Evolutionary conservation across 2,113 vertebrate species (phyloP).

Genomic region (Podocnemis expansa): DNA sequence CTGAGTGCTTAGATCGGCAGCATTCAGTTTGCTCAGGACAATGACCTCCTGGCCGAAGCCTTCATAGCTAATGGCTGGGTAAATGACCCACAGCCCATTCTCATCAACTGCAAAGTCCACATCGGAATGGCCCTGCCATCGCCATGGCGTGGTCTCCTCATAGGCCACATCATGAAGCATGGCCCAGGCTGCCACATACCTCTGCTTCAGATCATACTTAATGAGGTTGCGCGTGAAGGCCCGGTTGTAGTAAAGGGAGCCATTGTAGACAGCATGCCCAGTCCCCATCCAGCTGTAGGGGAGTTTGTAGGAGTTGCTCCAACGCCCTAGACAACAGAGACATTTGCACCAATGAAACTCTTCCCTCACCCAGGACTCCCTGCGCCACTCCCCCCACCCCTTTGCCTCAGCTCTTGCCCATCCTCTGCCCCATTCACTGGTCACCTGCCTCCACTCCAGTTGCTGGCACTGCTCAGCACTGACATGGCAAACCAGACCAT

Average conservation of each 20-base stretch:
- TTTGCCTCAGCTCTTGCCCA: background rate
- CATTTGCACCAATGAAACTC: background rate
- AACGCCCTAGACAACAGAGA: conserved; percentile 82
- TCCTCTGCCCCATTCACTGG: fast-evolving
- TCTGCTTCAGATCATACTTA: conserved; percentile 90
- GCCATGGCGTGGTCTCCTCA: conserved; percentile 87
- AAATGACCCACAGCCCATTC: conserved; percentile 96
- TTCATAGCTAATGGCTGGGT: conserved; percentile 91
- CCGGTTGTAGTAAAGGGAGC: conserved; percentile 95
- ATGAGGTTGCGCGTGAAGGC: conserved; percentile 97
- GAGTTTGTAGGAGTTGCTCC: conserved; percentile 96
- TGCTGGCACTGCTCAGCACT: background rate
- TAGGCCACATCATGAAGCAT: conserved; percentile 91
- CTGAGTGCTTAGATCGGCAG: conserved; percentile 88
- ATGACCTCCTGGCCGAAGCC: conserved; percentile 93
- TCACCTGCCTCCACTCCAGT: background rate
- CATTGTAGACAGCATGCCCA: conserved; percentile 90
- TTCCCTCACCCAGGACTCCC: background rate
- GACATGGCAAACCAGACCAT: background rate
- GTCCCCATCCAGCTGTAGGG: conserved; percentile 98
- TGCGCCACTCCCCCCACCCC: fast-evolving
- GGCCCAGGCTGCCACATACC: conserved; percentile 92
- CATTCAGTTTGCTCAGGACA: conserved; percentile 90
- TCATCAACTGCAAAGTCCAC: conserved; percentile 94
- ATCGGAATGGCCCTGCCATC: conserved; percentile 90